Base-by-base conservation (phyloP, 2,113 vertebrate species). In the Urocitellus parryii region DNA sequence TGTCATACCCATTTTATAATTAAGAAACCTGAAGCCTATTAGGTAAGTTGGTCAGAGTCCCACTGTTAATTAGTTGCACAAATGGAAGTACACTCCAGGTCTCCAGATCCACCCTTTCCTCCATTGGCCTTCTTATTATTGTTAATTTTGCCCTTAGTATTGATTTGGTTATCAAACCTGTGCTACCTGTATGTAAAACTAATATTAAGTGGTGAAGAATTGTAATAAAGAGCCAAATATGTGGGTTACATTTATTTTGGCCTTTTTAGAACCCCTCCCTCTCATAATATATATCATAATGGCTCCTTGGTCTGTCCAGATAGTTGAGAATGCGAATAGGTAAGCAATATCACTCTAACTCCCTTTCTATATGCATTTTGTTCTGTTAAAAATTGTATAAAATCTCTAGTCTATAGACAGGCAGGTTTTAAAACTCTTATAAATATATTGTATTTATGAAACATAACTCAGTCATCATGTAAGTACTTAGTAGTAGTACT, bases 121-220 rank as follows among this genome's bases (percentile, higher is more conserved):
- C 42, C 27, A 37, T 4, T 94, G 39, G 53, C 77, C 83, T 96
- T 76, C 32, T 65, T 42, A 90, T 10, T 39, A 39, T 78, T 45
- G 27, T 39, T 88, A 22, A 84, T 48, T 95, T 32, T 92, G 24
- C 27, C 56, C 56, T 92, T 29, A 80, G 10, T 65, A 94, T 48
- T 72, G 53, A 80, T 67, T 53, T 83, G 22, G 34, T 91, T 84
- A 80, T 77, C 84, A 94, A 86, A 81, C 1, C 8, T 88, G 29
- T 94, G 85, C 65, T 94, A 53, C 53, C 29, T 73, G 10, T 65
- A 78, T 78, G 34, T 92, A 95, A 93, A 96, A 92, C 84, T 51
- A 51, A 63, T 56, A 87, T 81, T 85, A 86, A 82, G 81, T 39
- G 86, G 65, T 81, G 48, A 94, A 91, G 34, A 88, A 93, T 5